Evolutionary conservation across 2,797 vertebrate species (phyloP).

Genomic region (Dryobates pubescens): DNA sequence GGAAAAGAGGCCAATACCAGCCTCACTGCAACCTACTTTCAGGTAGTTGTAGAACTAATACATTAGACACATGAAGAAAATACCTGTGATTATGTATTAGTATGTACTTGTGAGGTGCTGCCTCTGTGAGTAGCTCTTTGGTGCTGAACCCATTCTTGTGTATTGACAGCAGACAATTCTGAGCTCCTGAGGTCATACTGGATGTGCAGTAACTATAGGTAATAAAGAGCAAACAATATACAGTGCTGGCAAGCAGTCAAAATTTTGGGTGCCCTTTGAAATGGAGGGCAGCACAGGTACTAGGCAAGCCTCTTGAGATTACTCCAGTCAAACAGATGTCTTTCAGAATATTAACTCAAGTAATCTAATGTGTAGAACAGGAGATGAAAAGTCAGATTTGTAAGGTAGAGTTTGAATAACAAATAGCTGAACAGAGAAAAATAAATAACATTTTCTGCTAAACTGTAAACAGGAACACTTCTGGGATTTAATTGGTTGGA

Average conservation of each 20-base stretch:
- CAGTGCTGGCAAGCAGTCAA: not conserved
- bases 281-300: not conserved
- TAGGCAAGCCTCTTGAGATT: not conserved
- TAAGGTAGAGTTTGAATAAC: not conserved
- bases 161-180: not conserved
- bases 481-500: not conserved
- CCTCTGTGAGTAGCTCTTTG: not conserved
- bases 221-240: not conserved
- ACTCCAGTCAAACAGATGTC: not conserved
- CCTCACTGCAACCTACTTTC: too few relatives aligned
- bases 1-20: too few relatives aligned
- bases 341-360: not conserved
- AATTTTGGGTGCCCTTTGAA: not conserved
- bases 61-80: not conserved
- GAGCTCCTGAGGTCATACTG: not conserved
- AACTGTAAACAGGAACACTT: not conserved
- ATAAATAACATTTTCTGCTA: not conserved
- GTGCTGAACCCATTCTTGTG: not conserved
- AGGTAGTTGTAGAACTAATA: not conserved
- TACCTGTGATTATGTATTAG: not conserved
- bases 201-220: not conserved
- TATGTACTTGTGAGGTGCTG: not conserved
- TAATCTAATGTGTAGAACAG: not conserved
- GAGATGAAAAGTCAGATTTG: not conserved
- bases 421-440: not conserved